phyloP scores from a whole-genome alignment of 2,797 vertebrate genomes.

The Hemitrygon akajei region DNA sequence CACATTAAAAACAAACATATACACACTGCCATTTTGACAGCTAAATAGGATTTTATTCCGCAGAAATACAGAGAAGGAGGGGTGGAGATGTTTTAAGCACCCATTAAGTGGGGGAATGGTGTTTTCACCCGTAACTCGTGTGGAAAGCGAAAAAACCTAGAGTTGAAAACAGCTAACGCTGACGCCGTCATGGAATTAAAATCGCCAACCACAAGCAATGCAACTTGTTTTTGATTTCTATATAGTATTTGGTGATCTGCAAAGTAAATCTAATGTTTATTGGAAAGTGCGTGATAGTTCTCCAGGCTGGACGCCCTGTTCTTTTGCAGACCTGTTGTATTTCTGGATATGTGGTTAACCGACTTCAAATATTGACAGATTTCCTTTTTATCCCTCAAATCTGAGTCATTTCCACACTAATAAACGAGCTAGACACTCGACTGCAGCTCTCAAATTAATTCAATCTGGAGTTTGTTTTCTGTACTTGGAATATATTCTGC shows the following conservation, averaged over 20 bases:
- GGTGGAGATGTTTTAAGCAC: neutral
- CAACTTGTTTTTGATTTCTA: neutral
- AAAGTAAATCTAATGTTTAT: neutral
- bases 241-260: neutral
- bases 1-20: neutral
- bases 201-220: neutral
- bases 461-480: conserved; percentile 19
- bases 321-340: conserved; percentile 12
- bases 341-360: neutral
- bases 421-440: neutral
- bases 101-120: neutral
- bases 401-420: conserved; percentile 32
- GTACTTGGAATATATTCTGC: neutral
- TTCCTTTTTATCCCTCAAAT: neutral
- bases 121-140: neutral
- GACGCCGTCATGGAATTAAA: neutral
- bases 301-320: neutral
- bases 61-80: neutral
- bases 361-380: conserved; percentile 28
- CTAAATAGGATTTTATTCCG: neutral
- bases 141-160: neutral
- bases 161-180: neutral
- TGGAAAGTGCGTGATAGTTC: no score
- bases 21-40: conserved; percentile 14
- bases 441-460: conserved; percentile 19